Conservation (phyloP, 2,888 invertebrate species). For the Laspeyria flexula region DNA sequence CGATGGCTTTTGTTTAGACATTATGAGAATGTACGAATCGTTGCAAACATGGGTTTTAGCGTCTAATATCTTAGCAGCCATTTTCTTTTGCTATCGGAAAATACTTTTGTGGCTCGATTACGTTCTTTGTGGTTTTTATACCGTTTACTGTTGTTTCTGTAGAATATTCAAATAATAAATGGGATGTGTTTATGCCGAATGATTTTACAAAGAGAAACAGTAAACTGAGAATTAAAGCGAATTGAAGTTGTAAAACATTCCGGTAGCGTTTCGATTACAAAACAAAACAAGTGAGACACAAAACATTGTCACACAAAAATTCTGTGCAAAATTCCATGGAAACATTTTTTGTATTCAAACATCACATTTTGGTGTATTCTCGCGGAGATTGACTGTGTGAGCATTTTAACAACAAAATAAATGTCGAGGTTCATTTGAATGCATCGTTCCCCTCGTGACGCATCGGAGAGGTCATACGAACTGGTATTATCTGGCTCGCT, state of each 20-base stretch:
- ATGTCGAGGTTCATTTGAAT: slow-evolving; percentile 52
- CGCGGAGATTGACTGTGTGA: slow-evolving; percentile 14
- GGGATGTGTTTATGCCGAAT: background rate
- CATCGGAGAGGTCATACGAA: slow-evolving; percentile 43
- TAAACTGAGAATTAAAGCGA: background rate
- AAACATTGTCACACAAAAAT: slow-evolving; percentile 16
- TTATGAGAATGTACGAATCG: slow-evolving; percentile 71
- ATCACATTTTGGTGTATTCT: slow-evolving; percentile 21
- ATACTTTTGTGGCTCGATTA: slow-evolving; percentile 49
- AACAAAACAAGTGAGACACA: slow-evolving; percentile 19
- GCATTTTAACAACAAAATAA: slow-evolving; percentile 28
- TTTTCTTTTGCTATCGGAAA: slow-evolving; percentile 59
- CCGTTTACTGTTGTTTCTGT: slow-evolving; percentile 17
- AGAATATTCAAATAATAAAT: background rate
- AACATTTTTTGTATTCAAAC: slow-evolving; percentile 28
- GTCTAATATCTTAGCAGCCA: slow-evolving; percentile 54
- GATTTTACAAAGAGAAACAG: too few species aligned
- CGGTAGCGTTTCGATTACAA: background rate
- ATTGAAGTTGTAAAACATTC: slow-evolving; percentile 14
- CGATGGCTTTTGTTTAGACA: slow-evolving; percentile 74
- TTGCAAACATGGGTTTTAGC: slow-evolving; percentile 64
- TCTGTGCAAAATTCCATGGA: slow-evolving; percentile 28
- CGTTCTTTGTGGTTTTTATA: slow-evolving; percentile 30
- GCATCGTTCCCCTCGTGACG: slow-evolving; percentile 38
- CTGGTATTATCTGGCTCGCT: slow-evolving; percentile 52